Percentiles rank a stretch among this genome's conserved stretches.
Evolutionary conservation across 2,797 vertebrate genomes (phyloP).

Genomic region (Tachyglossus aculeatus): DNA sequence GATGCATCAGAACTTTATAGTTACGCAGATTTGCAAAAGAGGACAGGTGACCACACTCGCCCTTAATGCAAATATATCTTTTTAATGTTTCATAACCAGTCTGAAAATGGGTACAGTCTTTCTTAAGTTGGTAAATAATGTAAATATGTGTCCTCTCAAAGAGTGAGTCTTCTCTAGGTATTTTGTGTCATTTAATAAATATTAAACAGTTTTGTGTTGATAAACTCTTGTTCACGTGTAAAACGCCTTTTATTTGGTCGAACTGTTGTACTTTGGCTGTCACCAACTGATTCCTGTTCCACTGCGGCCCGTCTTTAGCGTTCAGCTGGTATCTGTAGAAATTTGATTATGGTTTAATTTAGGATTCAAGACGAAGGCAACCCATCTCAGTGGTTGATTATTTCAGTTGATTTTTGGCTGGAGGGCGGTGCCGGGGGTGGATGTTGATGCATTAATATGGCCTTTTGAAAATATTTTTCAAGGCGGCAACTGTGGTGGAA

Average conservation of each 20-base stretch:
- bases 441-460: too few relatives aligned
- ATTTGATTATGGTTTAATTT: too few relatives aligned
- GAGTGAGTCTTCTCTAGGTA: constrained; percentile 77
- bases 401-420: too few relatives aligned
- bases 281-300: too few relatives aligned
- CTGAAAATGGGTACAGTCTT: constrained; percentile 75
- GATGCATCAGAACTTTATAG: constrained; percentile 66
- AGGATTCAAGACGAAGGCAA: too few relatives aligned
- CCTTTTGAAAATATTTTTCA: too few relatives aligned
- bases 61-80: constrained; percentile 71
- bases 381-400: not conserved
- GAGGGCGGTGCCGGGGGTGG: too few relatives aligned
- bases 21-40: constrained; percentile 65
- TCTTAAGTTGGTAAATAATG: constrained; percentile 80
- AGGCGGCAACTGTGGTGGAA: too few relatives aligned
- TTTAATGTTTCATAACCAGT: constrained; percentile 74
- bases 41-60: constrained; percentile 62
- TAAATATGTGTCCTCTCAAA: constrained; percentile 81
- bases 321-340: too few relatives aligned
- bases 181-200: constrained; percentile 83
- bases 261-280: constrained; percentile 45
- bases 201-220: constrained; percentile 78
- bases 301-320: too few relatives aligned
- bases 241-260: constrained; percentile 52
- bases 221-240: constrained; percentile 58